Evolutionary conservation across 2,113 vertebrate genomes (phyloP).

Genomic region (Ptilonorhynchus violaceus): DNA sequence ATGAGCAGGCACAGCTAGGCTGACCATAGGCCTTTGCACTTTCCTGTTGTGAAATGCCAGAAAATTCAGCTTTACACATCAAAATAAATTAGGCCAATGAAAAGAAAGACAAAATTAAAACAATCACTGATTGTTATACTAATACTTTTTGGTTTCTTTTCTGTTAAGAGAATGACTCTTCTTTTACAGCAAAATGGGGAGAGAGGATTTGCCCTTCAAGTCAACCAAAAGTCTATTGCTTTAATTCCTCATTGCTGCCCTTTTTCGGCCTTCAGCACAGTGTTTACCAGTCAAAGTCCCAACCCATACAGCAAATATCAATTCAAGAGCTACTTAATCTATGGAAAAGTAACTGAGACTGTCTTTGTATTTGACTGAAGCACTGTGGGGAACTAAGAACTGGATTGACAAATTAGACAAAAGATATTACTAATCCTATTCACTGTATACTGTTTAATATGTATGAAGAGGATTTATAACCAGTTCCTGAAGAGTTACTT

Average conservation of each 20-base stretch:
- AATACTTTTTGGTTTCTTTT: neutral
- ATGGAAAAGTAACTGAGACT: slow-evolving; percentile 59
- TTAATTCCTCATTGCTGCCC: slow-evolving; percentile 46
- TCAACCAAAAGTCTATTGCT: slow-evolving; percentile 40
- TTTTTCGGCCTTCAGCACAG: slow-evolving; percentile 55
- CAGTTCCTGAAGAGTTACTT: slow-evolving; percentile 66
- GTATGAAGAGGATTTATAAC: slow-evolving; percentile 60
- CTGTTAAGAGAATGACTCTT: neutral
- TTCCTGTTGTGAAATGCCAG: neutral
- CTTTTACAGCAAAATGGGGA: neutral
- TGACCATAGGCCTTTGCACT: neutral
- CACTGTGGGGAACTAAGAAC: slow-evolving; percentile 54
- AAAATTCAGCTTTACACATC: neutral
- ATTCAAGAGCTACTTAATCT: slow-evolving; percentile 61
- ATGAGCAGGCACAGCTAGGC: neutral
- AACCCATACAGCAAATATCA: slow-evolving; percentile 66
- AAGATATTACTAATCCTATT: slow-evolving; percentile 64
- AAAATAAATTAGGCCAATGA: neutral
- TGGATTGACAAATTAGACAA: slow-evolving; percentile 62
- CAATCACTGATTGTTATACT: neutral
- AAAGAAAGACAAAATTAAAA: slow-evolving; percentile 8
- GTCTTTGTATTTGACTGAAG: slow-evolving; percentile 62
- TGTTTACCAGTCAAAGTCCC: slow-evolving; percentile 65
- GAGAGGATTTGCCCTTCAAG: slow-evolving; percentile 44
- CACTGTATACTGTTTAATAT: slow-evolving; percentile 62